A percentile compares a stretch with the other conserved stretches of the same genome.
These are phyloP conservation scores for Drosophila azteca DNA, from an alignment of 1,140 invertebrate genomes.

Conservation along the genomic window DNA sequence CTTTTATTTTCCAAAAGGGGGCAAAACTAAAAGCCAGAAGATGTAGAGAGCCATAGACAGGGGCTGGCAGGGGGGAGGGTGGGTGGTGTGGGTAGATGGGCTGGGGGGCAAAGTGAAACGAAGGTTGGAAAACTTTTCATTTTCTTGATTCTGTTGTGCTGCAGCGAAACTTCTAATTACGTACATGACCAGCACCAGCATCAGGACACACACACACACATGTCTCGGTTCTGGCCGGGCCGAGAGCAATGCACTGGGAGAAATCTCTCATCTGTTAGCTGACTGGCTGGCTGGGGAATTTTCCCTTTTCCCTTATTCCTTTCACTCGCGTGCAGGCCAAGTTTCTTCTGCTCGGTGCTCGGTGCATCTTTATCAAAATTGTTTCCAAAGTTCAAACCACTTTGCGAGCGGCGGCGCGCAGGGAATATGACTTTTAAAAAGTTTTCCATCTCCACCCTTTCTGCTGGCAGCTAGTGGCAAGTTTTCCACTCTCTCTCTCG, in stretches of 20 bases:
- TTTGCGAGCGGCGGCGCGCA: conserved; percentile 56
- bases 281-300: conserved; percentile 30
- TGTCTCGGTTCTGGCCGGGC: not conserved
- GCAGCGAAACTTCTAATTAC: conserved; percentile 79
- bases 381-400: conserved; percentile 76
- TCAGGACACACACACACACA: not conserved
- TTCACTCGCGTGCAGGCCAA: conserved; percentile 11
- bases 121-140: conserved; percentile 67
- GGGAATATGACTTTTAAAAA: conserved; percentile 76
- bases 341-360: conserved; percentile 33
- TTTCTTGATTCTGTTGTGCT: conserved; percentile 68
- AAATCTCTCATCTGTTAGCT: conserved; percentile 15
- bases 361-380: conserved; percentile 78
- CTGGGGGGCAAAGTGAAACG: conserved; percentile 6
- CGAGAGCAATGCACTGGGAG: conserved; percentile 40
- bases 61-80: not conserved
- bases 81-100: not conserved
- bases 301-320: conserved; percentile 23
- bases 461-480: not conserved
- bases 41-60: not conserved
- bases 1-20: conserved; percentile 48
- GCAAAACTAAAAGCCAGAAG: conserved; percentile 1
- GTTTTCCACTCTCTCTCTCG: not conserved
- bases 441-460: conserved; percentile 48
- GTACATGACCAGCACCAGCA: conserved; percentile 69